Base-by-base conservation (phyloP, 2,113 vertebrate species). In the Thamnaconus septentrionalis region DNA sequence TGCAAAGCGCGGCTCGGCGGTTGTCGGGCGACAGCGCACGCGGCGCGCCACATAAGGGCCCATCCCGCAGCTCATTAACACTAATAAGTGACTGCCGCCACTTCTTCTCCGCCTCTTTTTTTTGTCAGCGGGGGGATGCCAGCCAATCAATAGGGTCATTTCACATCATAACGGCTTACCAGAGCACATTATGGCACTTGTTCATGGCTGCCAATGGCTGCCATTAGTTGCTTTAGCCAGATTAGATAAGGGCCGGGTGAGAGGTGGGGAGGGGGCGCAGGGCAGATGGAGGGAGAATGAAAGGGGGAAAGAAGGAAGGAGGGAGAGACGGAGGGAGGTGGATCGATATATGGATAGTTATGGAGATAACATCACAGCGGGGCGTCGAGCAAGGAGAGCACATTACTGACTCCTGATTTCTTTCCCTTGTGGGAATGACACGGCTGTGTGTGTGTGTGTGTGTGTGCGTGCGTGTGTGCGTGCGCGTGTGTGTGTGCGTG, bases 91-190 rank as follows among this genome's bases (percentile, higher is more conserved):
- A 89, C 86, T 85, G 79, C 88, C 75, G 86, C 87, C 89, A 90
- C 89, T 85, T 87, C 82, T 81, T 31, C 18, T 31, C 18, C 18
- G 1, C 18, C 18, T 31, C 18, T 31, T 31, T 88, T 83, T 41
- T 87, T 82, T 91, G 90, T 91, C 91, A 91, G 90, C 18, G 18
- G 87, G 87, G 91, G 91, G 86, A 87, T 82, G 85, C 78, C 59
- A 85, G 87, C 83, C 89, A 90, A 89, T 92, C 89, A 91, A 89
- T 90, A 90, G 89, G 87, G 87, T 88, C 90, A 91, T 92, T 91
- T 91, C 88, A 91, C 89, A 91, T 89, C 87, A 89, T 88, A 90
- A 91, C 87, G 84, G 85, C 89, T 81, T 88, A 90, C 83, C 73
- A 69, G 85, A 85, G 86, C 87, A 87, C 91, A 90, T 90, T 90